Evolutionary conservation across 1,140 invertebrate species (phyloP), one percentile per base, ranked within the genome.

Genomic region (Dufourea novaeangliae): DNA sequence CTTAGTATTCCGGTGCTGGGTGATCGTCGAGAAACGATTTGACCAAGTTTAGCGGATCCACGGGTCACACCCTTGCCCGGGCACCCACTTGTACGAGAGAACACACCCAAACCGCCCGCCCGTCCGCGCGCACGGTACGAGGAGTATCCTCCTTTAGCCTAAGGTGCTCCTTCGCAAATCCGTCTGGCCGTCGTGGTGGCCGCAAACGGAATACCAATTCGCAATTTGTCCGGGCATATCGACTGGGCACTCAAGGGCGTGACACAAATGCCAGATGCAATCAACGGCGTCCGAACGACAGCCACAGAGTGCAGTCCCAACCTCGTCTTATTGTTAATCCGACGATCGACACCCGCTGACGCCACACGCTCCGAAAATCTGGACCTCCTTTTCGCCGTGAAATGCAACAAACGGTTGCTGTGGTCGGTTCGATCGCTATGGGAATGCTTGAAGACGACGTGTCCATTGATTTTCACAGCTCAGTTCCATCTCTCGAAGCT

Each of bases 261-360:
- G 92, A 92, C 92, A 92, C 90, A 92, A 92, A 92, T 92, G 91
- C 92, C 88, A 91, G 90, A 92, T 92, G 91, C 90, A 92, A 92
- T 92, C 92, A 92, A 72, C 87, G 80, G 76, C 83, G 70, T 82
- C 63, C 67, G 84, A 84, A 80, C 85, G 84, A 78, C 82, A 54
- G 52, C n/a, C 67, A 74, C 63, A 85, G 70, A 90, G 81, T 89
- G 89, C 90, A 91, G 89, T 89, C 86, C n/a, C n/a, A n/a, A n/a
- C n/a, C 86, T 69, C 57, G 72, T 84, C 82, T 90, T n/a, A n/a
- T n/a, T n/a, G n/a, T n/a, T 91, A 89, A 91, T 91, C 86, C 82
- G 37, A 7, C 64, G 34, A 52, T 54, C 74, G 62, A 67, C 84
- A 70, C 59, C 71, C 67, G 64, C 64, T 66, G 56, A 54, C n/a